Base-by-base conservation (phyloP, 2,888 invertebrate genomes). In the Phoenoteleia sp. region DNA sequence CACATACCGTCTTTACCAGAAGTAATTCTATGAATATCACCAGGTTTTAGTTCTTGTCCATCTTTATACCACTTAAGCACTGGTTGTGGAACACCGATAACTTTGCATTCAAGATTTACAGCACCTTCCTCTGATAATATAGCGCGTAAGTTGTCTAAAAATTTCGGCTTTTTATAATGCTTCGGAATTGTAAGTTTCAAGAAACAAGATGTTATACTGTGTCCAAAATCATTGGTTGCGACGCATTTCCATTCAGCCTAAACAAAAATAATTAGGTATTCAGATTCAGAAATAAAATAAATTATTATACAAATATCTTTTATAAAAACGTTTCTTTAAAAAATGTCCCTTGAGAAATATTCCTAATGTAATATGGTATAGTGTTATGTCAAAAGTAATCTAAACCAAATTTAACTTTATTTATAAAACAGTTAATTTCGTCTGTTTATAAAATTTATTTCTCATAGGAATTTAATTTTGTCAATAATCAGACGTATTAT, bases 31-130 rank as follows among this genome's bases (percentile, higher is more conserved):
- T 98, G 98, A 89, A 98, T 98, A 91, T 98, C 98, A 0, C 98
- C 98, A 0, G 98, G 97, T 91, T 98, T 98, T 0, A 98, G 93
- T 92, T 98, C 98, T 71, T 96, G 96, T 0, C 98, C 98, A 92
- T 98, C 98, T 94, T 98, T 98, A 92, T 97, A 98, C 98, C 98
- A 98, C 91, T 97, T 98, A 0, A 98, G 94, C n/a, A 96, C 95
- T 0, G 98, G 98, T 91, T 98, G 98, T 0, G 98, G 98, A 1
- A 98, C 98, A 5, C 98, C 98, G 80, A 98, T 98, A 0, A 98
- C 98, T 94, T 98, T 98, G 93, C 98, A 98, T 93, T 98, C 98
- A 81, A 98, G 95, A 94, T 98, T 98, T 0, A 98, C 98, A 9
- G 98, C 97, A 0, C 98, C 97, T 93, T 98, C 98, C 85, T 98